Evolutionary conservation across 2,888 invertebrate genomes (phyloP).

Genomic region (Drosophila testacea): DNA sequence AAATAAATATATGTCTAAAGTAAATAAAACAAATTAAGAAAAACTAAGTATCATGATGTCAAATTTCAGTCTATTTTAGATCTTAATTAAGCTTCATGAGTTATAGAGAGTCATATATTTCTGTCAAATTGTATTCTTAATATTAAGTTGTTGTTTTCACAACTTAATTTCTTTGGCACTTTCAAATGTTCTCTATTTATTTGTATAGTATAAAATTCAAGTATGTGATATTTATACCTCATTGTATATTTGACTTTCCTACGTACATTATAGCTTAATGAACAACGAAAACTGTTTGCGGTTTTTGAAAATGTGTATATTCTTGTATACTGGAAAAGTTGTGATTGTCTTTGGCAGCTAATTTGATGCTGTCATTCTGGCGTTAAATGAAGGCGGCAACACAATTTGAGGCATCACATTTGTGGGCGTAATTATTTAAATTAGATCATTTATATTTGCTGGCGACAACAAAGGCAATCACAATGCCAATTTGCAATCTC

Average conservation of each 20-base stretch:
- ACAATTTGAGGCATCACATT: constrained; percentile 58
- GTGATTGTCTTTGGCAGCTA: constrained; percentile 33
- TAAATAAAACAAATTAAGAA: background rate
- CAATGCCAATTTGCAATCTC: constrained; percentile 67
- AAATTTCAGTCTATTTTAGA: background rate
- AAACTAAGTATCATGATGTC: background rate
- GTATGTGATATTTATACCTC: background rate
- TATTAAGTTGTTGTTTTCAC: too few species aligned
- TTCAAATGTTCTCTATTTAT: background rate
- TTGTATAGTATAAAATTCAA: background rate
- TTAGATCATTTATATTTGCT: constrained; percentile 80
- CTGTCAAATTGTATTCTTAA: too few species aligned
- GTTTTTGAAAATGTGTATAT: constrained; percentile 7
- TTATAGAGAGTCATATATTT: too few species aligned
- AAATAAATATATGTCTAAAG: too few species aligned
- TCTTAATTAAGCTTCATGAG: too few species aligned
- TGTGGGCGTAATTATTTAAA: constrained; percentile 80
- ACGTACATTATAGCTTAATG: constrained; percentile 10
- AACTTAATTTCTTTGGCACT: background rate
- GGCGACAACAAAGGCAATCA: constrained; percentile 59
- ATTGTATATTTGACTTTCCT: background rate
- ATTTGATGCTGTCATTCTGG: constrained; percentile 43
- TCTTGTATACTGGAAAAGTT: background rate
- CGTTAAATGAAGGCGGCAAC: constrained; percentile 59
- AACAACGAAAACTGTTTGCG: constrained; percentile 13